phyloP scores from a whole-genome alignment of 2,888 invertebrate species.

The Metallyticus violacea region DNA sequence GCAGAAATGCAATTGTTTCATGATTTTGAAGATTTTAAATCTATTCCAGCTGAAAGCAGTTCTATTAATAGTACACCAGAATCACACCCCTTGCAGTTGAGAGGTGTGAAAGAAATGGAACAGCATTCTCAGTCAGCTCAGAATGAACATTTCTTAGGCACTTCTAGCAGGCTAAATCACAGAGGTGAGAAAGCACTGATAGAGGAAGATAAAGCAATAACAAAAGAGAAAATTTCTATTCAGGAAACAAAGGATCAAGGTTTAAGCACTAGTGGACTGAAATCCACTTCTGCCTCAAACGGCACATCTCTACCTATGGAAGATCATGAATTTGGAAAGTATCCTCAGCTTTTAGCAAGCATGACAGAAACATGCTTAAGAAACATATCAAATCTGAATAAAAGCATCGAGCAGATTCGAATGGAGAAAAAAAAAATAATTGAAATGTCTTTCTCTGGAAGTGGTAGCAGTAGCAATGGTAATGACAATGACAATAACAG shows the following conservation, averaged over 20 bases:
- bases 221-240: no score
- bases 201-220: not conserved
- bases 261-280: not conserved
- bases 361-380: not conserved
- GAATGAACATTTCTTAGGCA: not conserved
- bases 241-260: not conserved
- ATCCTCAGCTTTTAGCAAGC: not conserved
- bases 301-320: not conserved
- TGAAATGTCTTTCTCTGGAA: not conserved
- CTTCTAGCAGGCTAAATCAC: no score
- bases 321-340: not conserved
- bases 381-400: not conserved
- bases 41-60: not conserved
- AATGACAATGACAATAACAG: not conserved
- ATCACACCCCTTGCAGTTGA: not conserved
- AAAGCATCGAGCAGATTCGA: conserved; percentile 1
- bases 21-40: not conserved
- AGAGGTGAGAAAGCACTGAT: not conserved
- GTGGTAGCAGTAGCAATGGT: not conserved
- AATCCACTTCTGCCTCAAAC: not conserved
- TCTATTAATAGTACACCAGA: not conserved
- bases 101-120: not conserved
- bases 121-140: not conserved
- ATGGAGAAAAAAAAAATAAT: not conserved
- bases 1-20: not conserved